Evolutionary conservation across 2,113 vertebrate genomes (phyloP), one percentile per base, ranked within the genome.

Genomic region (Rhagologus leucostigma): DNA sequence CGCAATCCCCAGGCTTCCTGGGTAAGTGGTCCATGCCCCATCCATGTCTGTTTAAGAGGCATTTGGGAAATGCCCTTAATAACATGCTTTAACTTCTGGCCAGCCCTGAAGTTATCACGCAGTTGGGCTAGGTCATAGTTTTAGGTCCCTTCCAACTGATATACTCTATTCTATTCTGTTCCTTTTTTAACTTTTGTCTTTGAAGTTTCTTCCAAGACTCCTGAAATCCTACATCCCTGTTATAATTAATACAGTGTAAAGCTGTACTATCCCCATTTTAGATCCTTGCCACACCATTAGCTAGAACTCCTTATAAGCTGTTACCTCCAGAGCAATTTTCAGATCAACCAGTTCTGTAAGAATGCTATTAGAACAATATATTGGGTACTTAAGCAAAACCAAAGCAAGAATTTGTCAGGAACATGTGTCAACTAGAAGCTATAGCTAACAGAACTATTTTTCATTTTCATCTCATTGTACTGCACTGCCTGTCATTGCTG

Each of bases 21-120:
- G 15, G 23, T 63, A 64, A 33, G 19, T 23, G 39, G 39, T 19
- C 0, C 0, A 50, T 42, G 17, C 6, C 47, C 29, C 23, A 7
- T 10, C 8, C 15, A 37, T 23, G 16, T 23, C 53, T 41, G 10
- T 42, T 87, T 13, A 50, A 70, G 65, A 71, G 37, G 37, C 32
- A 67, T 57, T 83, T 53, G 18, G 13, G 39, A 47, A 71, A 65
- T 41, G 19, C 3, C 30, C 23, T 44, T 53, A 39, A 39, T 4
- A 30, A 56, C 1, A 35, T 10, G 4, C 11, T 73, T 67, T 35
- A 64, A 16, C 12, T 83, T 91, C 15, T n/a, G 11, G 41, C 56
- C 27, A 67, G 24, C 13, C 24, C 13, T 56, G 55, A 82, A 81
- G 22, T 18, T 26, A 7, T 49, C 18, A 30, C 21, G 44, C 7